Evolutionary conservation across 2,888 invertebrate species (phyloP), one percentile per base, ranked within the genome.

Genomic region (Erebia palarica): DNA sequence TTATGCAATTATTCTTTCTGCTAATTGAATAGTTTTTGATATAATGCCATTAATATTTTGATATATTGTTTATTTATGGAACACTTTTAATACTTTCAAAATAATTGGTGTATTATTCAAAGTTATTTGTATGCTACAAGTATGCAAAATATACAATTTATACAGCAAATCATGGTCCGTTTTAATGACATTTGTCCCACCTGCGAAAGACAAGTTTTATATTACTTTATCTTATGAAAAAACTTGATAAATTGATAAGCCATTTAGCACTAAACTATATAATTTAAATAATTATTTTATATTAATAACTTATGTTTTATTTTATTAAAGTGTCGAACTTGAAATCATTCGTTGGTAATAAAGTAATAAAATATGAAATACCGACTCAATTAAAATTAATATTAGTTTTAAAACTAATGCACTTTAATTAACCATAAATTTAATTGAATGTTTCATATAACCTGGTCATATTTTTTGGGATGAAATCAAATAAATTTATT

Each of bases 261-360:
- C 60, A 42, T 60, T 60, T 16, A 60, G 59, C 27, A 27, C 10
- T 44, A 42, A 60, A 60, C 42, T 59, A 14, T 8, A 47, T 64
- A 51, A 51, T 65, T 51, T 55, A 36, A 53, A 65, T 53, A 65
- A 65, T 65, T 16, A 65, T 53, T 65, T 27, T 55, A 42, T 65
- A 53, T 65, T 53, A 65, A 36, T 36, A 36, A 36, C 36, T 36
- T 7, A 36, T 36, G 36, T 36, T 36, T 36, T 36, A 36, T 36
- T 7, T 36, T 7, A 36, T 36, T 36, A 36, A 36, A 36, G 7
- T 36, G 36, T 36, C 36, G 7, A 36, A 36, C 65, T 42, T 53
- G 53, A 65, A n/a, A 64, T 27, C 36, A 7, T 36, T 36, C 36
- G 36, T 36, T 36, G 36, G 36, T 36, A 36, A 36, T 36, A 36